These are phyloP conservation scores for Aphelenchoides fujianensis DNA, from an alignment of 1,140 invertebrate species.

Conservation along the genomic window DNA sequence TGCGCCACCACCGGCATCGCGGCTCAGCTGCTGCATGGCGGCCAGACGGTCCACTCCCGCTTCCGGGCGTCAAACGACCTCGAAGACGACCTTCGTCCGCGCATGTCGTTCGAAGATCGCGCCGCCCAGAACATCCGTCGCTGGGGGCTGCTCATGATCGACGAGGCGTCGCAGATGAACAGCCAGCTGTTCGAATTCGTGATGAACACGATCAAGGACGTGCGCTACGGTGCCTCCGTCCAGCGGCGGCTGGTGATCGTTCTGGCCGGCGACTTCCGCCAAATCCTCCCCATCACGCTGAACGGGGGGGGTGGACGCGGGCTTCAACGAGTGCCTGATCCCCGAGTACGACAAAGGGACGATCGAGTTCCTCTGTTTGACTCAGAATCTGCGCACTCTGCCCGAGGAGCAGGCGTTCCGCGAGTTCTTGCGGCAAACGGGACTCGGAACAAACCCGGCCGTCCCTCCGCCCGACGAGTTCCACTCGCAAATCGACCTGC, in stretches of 20 bases:
- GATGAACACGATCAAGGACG: slow-evolving; percentile 5
- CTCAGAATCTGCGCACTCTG: not conserved
- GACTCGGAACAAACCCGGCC: not conserved
- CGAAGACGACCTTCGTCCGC: not conserved
- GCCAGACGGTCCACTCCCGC: not conserved
- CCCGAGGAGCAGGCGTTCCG: not conserved
- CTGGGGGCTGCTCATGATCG: not conserved
- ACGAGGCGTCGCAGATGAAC: slow-evolving; percentile 20
- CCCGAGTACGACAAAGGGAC: not conserved
- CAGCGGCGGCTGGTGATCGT: slow-evolving; percentile 2
- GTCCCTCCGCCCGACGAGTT: not conserved
- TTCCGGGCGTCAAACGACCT: not conserved
- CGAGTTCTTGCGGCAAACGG: not conserved
- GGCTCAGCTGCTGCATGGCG: slow-evolving; percentile 9
- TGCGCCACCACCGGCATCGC: slow-evolving; percentile 18
- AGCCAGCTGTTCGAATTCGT: slow-evolving; percentile 5
- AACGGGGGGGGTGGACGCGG: not conserved
- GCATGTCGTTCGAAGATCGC: not conserved
- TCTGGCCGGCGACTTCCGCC: slow-evolving; percentile 23
- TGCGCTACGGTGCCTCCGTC: not conserved
- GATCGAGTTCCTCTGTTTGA: not conserved
- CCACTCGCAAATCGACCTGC: not conserved
- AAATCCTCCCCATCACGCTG: slow-evolving; percentile 11
- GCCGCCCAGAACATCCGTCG: slow-evolving; percentile 12
- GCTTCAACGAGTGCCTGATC: not conserved